phyloP scores from a whole-genome alignment of 2,888 invertebrate genomes.

The Psylliodes chrysocephalus region DNA sequence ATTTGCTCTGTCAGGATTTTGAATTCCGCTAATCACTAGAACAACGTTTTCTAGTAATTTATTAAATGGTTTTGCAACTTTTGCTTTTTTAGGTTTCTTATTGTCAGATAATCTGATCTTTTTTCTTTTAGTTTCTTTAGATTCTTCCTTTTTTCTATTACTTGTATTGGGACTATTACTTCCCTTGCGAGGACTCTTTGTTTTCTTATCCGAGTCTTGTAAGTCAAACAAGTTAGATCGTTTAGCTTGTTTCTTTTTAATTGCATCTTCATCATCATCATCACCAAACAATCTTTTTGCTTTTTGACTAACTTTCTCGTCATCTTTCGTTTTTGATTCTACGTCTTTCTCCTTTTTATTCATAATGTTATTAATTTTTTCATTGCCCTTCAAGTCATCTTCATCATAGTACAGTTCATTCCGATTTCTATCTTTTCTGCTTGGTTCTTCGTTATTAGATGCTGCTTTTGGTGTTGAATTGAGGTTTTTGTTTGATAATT shows the following conservation, averaged over 20 bases:
- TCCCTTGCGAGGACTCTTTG: neutral
- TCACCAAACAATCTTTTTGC: constrained; percentile 31
- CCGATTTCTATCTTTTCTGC: constrained; percentile 46
- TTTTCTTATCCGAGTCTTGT: neutral
- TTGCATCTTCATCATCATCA: constrained; percentile 52
- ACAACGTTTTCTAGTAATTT: constrained; percentile 74
- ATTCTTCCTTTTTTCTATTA: constrained; percentile 48
- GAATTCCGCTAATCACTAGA: constrained; percentile 88
- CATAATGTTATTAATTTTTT: constrained; percentile 53
- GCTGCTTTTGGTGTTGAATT: constrained; percentile 31
- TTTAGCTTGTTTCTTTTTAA: constrained; percentile 50
- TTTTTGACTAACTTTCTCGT: constrained; percentile 46
- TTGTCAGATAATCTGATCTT: neutral
- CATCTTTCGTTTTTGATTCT: constrained; percentile 34
- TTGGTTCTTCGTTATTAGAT: constrained; percentile 23
- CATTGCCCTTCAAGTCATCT: constrained; percentile 52
- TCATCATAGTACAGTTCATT: constrained; percentile 51
- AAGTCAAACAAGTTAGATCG: neutral
- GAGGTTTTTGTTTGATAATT: constrained; percentile 40
- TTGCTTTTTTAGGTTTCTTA: constrained; percentile 51
- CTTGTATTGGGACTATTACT: constrained; percentile 49
- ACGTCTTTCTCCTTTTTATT: constrained; percentile 45
- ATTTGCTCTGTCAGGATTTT: constrained; percentile 79
- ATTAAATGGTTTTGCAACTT: constrained; percentile 66
- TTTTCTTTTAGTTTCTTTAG: constrained; percentile 58